Evolutionary conservation across 2,888 invertebrate species (phyloP), one percentile per base, ranked within the genome.

Genomic region (Platerodrilus igneus): DNA sequence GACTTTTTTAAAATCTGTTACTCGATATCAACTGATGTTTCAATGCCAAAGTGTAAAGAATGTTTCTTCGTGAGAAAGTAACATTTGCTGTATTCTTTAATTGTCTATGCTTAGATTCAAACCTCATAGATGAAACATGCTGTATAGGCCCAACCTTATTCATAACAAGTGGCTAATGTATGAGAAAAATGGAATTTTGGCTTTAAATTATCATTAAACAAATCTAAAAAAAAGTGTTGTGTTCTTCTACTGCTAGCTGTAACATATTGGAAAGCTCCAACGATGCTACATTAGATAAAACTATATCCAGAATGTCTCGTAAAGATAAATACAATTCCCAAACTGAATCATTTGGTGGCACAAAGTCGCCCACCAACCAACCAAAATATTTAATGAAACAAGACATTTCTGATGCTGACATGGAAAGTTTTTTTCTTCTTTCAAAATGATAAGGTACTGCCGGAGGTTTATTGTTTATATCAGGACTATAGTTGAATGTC

Each of bases 141-240:
- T n/a, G n/a, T n/a, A n/a, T n/a, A n/a, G n/a, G n/a, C n/a, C n/a
- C n/a, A n/a, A n/a, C n/a, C n/a, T n/a, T n/a, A n/a, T n/a, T n/a
- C n/a, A n/a, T n/a, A n/a, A n/a, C n/a, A n/a, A n/a, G n/a, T n/a
- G n/a, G n/a, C n/a, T n/a, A n/a, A n/a, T n/a, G n/a, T n/a, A n/a
- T n/a, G n/a, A n/a, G n/a, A n/a, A n/a, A 37, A 36, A 29, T 50
- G 45, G 21, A 42, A 36, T 43, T 47, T 50, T 11, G 43, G 40
- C 16, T 37, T 43, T 17, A 50, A 26, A 19, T 28, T 20, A 15
- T 28, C 21, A 11, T 40, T 22, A 23, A 48, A 43, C 7, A 41
- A 16, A 7, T 27, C 6, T 15, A 45, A 33, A 11, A 36, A 49
- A 6, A 38, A 9, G 15, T 9, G 11, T 21, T 47, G 35, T 47